Evolutionary conservation across 2,113 vertebrate species (phyloP).

Genomic region (Trichomycterus rosablanca): DNA sequence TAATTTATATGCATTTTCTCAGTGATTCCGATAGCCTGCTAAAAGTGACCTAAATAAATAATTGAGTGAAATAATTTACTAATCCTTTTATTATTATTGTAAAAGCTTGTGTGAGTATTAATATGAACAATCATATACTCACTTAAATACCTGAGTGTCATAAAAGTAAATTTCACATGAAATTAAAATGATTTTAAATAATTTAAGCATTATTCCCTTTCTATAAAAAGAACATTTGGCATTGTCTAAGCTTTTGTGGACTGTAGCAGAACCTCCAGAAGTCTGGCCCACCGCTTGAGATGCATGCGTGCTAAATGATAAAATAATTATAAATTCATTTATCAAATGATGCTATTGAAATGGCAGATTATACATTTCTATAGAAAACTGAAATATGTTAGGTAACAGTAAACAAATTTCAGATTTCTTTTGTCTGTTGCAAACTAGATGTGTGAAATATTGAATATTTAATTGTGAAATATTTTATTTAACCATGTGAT

Average conservation of each 20-base stretch:
- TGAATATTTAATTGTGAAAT: neutral
- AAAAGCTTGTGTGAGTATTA: too few species aligned
- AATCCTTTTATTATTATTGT: too few species aligned
- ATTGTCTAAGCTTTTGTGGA: constrained; percentile 21
- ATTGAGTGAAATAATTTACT: too few species aligned
- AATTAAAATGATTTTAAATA: too few species aligned
- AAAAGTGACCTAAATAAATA: too few species aligned
- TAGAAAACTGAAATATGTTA: neutral
- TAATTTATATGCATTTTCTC: too few species aligned
- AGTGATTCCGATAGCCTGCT: too few species aligned
- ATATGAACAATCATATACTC: too few species aligned
- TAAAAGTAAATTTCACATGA: too few species aligned
- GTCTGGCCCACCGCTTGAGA: constrained; percentile 88
- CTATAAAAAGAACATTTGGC: constrained; percentile 8
- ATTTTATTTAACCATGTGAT: constrained; percentile 11
- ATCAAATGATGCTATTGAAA: constrained; percentile 14
- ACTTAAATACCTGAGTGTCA: too few species aligned
- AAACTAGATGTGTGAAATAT: constrained; percentile 1
- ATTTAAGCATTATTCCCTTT: neutral
- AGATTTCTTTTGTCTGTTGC: constrained; percentile 2
- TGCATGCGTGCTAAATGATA: constrained; percentile 78
- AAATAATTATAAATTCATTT: constrained; percentile 32
- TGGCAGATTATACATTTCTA: neutral
- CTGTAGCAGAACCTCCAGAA: constrained; percentile 98
- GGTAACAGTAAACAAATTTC: too few species aligned